These are phyloP conservation scores for Bombus vancouverensis DNA, from an alignment of 1,140 invertebrate genomes.

Conservation along the genomic window DNA sequence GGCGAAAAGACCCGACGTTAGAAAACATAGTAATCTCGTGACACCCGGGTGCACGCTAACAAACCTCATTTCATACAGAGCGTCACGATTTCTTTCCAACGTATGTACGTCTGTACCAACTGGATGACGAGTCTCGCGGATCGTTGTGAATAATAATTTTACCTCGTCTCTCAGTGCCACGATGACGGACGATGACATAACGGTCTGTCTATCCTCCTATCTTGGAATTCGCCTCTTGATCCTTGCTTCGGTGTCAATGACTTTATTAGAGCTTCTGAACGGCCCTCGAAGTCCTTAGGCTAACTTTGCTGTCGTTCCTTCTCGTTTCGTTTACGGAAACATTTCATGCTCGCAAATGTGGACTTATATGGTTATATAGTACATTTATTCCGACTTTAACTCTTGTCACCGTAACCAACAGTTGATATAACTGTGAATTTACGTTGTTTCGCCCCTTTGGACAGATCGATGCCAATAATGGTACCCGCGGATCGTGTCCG, in stretches of 20 bases:
- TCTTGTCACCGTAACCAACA: background rate
- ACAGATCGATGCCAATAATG: constrained; percentile 18
- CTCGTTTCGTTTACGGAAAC: background rate
- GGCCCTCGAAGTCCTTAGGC: background rate
- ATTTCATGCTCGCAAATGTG: too few species aligned
- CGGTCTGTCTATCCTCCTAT: constrained; percentile 11
- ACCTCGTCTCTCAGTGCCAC: background rate
- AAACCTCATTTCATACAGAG: constrained; percentile 48
- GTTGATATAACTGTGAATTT: background rate
- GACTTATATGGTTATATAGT: too few species aligned
- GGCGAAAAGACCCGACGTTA: constrained; percentile 24
- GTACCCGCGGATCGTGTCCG: background rate
- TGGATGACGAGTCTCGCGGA: background rate
- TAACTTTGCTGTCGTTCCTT: background rate
- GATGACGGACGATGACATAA: constrained; percentile 38
- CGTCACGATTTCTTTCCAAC: constrained; percentile 62
- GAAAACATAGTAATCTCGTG: constrained; percentile 65
- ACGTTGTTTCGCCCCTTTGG: background rate
- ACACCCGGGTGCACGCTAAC: constrained; percentile 58
- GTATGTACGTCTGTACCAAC: background rate
- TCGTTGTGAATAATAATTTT: constrained; percentile 55
- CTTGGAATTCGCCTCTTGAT: background rate
- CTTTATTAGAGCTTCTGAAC: constrained; percentile 22
- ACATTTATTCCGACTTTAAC: background rate
- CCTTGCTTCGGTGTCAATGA: constrained; percentile 10